Conservation (phyloP, 1,140 invertebrate species). For the Macrostomum lignano region DNA sequence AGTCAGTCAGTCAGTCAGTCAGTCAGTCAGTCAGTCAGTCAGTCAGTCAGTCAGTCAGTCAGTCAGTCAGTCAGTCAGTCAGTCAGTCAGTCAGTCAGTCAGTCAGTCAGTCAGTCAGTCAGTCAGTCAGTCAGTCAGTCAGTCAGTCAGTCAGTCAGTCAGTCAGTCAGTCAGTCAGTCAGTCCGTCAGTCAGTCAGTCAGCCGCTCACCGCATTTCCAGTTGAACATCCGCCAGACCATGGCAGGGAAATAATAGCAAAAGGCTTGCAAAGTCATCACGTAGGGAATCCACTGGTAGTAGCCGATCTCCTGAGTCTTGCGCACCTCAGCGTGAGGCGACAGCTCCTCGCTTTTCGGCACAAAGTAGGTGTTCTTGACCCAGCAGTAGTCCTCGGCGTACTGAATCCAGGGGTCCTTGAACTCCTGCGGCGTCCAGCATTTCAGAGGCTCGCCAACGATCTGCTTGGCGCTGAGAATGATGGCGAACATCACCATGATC, state of each 20-base stretch:
- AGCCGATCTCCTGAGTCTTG: too few species aligned
- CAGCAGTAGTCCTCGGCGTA: constrained; percentile 7
- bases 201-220: too few species aligned
- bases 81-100: constrained; percentile 8
- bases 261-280: too few species aligned
- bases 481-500: constrained; percentile 23
- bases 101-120: constrained; percentile 9
- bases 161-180: constrained; percentile 9
- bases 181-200: too few species aligned
- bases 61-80: constrained; percentile 6
- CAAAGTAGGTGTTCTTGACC: constrained; percentile 4
- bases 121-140: constrained; percentile 9
- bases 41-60: too few species aligned
- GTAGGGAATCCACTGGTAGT: too few species aligned
- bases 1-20: too few species aligned
- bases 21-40: too few species aligned
- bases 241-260: too few species aligned
- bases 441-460: constrained; percentile 45
- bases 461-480: constrained; percentile 55
- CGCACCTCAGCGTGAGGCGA: too few species aligned
- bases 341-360: too few species aligned
- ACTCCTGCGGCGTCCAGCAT: constrained; percentile 26
- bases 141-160: constrained; percentile 9
- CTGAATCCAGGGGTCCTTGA: constrained; percentile 5
- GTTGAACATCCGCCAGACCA: too few species aligned